A percentile compares a stretch with the other conserved stretches of the same genome.
Conservation (phyloP, 92 coral and sea anemone genomes). For the Pocillopora meandrina region DNA sequence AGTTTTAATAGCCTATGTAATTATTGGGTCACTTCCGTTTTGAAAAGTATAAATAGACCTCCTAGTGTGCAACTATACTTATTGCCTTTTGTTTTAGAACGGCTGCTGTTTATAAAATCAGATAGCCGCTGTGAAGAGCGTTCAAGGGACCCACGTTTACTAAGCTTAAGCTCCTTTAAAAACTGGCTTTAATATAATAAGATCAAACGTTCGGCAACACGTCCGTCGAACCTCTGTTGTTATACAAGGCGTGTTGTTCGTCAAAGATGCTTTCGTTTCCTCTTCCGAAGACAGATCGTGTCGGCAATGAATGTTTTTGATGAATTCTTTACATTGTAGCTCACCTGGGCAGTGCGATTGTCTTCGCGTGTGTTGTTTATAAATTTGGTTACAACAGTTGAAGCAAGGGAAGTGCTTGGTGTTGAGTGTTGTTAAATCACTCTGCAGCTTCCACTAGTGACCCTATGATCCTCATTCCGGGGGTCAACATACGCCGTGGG, state of each 20-base stretch:
- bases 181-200: not conserved
- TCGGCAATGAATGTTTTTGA: conserved; percentile 34
- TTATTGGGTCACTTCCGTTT: conserved; percentile 83
- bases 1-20: conserved; percentile 80
- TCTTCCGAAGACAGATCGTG: conserved; percentile 37
- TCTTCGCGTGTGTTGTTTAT: conserved; percentile 72
- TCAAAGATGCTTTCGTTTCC: conserved; percentile 24
- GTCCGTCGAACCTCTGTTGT: not conserved
- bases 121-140: conserved; percentile 43
- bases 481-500: conserved; percentile 35
- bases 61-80: conserved; percentile 81
- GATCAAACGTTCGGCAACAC: not conserved
- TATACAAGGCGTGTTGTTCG: conserved; percentile 19
- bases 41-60: conserved; percentile 81
- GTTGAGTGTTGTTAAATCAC: conserved; percentile 69
- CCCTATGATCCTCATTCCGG: conserved; percentile 44
- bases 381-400: conserved; percentile 46
- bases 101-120: conserved; percentile 50
- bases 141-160: conserved; percentile 34
- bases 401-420: conserved; percentile 42
- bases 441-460: conserved; percentile 46
- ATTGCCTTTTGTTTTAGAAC: conserved; percentile 42
- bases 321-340: conserved; percentile 61
- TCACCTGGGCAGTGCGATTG: conserved; percentile 45
- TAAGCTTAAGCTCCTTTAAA: not conserved